A percentile compares a stretch with the other conserved stretches of the same genome.
These are phyloP conservation scores for Ptychochromis oligacanthus DNA, from an alignment of 2,113 vertebrate genomes.

Conservation along the genomic window DNA sequence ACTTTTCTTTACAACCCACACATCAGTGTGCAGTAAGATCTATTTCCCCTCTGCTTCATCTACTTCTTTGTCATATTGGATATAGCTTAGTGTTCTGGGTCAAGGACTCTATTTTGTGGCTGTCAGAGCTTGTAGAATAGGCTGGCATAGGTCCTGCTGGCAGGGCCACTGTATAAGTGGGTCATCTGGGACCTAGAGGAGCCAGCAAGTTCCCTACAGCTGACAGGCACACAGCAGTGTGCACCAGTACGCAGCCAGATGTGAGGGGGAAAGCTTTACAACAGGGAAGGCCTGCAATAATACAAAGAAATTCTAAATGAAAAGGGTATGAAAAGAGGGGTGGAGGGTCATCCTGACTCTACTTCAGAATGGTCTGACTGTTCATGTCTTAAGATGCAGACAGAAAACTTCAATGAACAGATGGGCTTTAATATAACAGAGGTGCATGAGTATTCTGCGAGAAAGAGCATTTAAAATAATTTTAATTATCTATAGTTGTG, in stretches of 20 bases:
- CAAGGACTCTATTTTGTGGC: constrained; percentile 82
- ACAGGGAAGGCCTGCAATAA: constrained; percentile 1
- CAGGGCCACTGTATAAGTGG: constrained; percentile 77
- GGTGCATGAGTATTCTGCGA: not conserved
- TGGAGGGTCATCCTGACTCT: not conserved
- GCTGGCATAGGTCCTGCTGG: constrained; percentile 86
- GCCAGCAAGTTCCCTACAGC: constrained; percentile 80
- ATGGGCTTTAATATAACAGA: not conserved
- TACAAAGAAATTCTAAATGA: constrained; percentile 3
- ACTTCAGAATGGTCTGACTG: not conserved
- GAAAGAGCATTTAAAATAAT: not conserved
- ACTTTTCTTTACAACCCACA: constrained; percentile 30
- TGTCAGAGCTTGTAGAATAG: constrained; percentile 81
- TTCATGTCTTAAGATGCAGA: not conserved
- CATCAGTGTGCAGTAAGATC: constrained; percentile 38
- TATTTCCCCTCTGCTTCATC: constrained; percentile 57
- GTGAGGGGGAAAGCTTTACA: constrained; percentile 22
- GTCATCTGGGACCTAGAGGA: constrained; percentile 72
- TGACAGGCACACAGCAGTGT: constrained; percentile 78
- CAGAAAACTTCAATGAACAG: not conserved
- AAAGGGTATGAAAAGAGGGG: not conserved
- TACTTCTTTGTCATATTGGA: constrained; percentile 74
- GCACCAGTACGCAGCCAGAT: constrained; percentile 57
- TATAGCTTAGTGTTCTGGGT: constrained; percentile 81
- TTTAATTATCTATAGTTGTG: too few species aligned